Conservation (phyloP, 92 coral and sea anemone genomes). For the Micromussa lordhowensis region DNA sequence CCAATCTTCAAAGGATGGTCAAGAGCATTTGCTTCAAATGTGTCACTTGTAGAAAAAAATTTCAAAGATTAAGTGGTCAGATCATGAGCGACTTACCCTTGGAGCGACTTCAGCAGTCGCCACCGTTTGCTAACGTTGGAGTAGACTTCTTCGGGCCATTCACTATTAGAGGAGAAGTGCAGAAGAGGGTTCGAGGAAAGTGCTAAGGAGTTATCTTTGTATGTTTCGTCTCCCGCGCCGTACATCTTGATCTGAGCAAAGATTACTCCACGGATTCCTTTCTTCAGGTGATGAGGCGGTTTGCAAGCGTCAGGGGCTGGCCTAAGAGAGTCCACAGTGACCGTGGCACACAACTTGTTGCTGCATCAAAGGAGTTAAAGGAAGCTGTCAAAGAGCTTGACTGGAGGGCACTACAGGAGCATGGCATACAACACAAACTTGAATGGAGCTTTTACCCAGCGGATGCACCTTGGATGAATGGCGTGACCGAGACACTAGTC, state of each 20-base stretch:
- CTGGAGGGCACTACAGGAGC: conserved; percentile 13
- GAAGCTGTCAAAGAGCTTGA: conserved; percentile 20
- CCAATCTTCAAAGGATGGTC: conserved; percentile 45
- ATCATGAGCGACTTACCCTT: too few relatives aligned
- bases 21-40: conserved; percentile 34
- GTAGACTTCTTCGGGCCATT: too few relatives aligned
- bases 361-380: conserved; percentile 31
- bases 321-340: conserved; percentile 22
- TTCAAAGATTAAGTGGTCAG: too few relatives aligned
- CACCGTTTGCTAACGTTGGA: too few relatives aligned
- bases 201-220: too few relatives aligned
- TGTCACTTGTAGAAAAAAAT: neutral
- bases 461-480: conserved; percentile 66
- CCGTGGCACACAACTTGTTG: conserved; percentile 37
- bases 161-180: too few relatives aligned
- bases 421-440: conserved; percentile 24
- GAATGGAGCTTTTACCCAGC: conserved; percentile 45
- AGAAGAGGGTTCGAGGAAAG: too few relatives aligned
- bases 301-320: conserved; percentile 33
- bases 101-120: too few relatives aligned
- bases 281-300: conserved; percentile 30
- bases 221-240: too few relatives aligned
- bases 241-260: neutral
- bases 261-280: conserved; percentile 43
- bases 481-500: conserved; percentile 53